phyloP scores from a whole-genome alignment of 2,113 vertebrate species.

The Anarhynchus alexandrinus region DNA sequence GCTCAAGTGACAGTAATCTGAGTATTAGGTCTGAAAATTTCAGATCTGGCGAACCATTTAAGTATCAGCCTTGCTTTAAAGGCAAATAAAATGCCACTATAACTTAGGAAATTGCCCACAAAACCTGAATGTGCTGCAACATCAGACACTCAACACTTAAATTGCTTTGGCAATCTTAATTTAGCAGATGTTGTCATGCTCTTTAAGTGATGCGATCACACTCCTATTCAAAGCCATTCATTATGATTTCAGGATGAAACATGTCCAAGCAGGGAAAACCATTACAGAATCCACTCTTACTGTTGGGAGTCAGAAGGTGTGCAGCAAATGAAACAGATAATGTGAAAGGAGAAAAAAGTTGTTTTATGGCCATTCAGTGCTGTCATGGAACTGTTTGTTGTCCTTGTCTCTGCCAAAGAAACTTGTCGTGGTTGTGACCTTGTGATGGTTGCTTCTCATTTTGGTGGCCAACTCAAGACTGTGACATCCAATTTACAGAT shows the following conservation, averaged over 20 bases:
- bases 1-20: not conserved
- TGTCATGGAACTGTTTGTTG: not conserved
- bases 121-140: not conserved
- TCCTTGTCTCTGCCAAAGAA: not conserved
- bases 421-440: not conserved
- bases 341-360: not conserved
- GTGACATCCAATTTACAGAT: not conserved
- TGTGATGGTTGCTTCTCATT: not conserved
- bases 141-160: not conserved
- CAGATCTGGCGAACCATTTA: not conserved
- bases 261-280: not conserved
- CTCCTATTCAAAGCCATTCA: not conserved
- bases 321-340: not conserved
- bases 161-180: not conserved
- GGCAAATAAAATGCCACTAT: not conserved
- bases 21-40: not conserved
- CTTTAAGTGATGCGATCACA: not conserved
- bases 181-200: not conserved
- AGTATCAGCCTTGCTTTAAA: not conserved
- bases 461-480: not conserved
- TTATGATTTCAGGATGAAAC: not conserved
- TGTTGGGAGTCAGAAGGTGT: not conserved
- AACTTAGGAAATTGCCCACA: not conserved
- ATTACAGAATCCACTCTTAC: not conserved
- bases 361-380: not conserved